Base-by-base conservation (phyloP, 2,113 vertebrate species). In the Brachyistius frenatus region DNA sequence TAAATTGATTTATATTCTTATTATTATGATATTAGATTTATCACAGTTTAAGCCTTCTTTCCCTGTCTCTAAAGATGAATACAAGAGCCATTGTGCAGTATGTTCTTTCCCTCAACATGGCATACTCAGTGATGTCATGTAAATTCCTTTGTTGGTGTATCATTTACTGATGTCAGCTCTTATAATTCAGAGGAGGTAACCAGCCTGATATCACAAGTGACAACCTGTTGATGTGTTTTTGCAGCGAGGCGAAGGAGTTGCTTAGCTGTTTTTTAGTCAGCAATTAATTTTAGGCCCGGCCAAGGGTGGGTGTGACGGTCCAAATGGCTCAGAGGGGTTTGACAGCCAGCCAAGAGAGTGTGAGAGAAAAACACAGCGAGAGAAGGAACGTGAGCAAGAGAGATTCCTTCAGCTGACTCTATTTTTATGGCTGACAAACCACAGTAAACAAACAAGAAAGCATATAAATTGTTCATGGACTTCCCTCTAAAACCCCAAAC, bases 391-490 rank as follows among this genome's bases (percentile, higher is more conserved):
- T 13, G 10, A 90, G 83, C 50, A n/a, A 53, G 32, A 73, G 72
- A 73, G 61, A 83, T 82, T 89, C 69, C 70, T 90, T 91, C 78
- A 87, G 83, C 89, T 89, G 83, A 86, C 90, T 90, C 94, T 90
- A 93, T 91, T 93, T 94, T 94, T 93, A 94, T 91, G 91, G 86
- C 74, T 78, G 58, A 86, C 85, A 94, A 93, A 95, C 94, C 93
- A 85, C 93, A 94, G 93, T 93, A 94, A 93, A 94, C 93, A 94
- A 94, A 95, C 92, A 95, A 84, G 92, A 89, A 93, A 85, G 81
- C 87, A 91, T 68, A 92, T 90, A 90, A 94, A 92, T 88, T 81
- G 77, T 93, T 93, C 81, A 80, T 84, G 74, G 80, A 86, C 85
- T 76, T 80, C 83, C 85, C 81, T 78, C 50, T 64, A 69, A 92